Conservation (phyloP, 2,888 invertebrate species). For the Pogonocherus hispidulus region DNA sequence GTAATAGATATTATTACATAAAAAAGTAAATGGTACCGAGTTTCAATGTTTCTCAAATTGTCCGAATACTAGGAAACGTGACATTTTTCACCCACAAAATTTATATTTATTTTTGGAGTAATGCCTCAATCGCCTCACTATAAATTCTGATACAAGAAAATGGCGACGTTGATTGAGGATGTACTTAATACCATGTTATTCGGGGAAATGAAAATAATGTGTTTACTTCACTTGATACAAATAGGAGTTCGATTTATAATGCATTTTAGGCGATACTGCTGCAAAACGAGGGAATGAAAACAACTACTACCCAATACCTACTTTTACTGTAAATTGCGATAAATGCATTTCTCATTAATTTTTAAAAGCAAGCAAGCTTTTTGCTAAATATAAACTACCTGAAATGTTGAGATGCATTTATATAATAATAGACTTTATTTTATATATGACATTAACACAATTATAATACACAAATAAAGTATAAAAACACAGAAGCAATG, state of each 20-base stretch:
- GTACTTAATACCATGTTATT: constrained; percentile 27
- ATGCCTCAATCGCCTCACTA: not conserved
- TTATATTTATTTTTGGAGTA: not conserved
- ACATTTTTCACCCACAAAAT: not conserved
- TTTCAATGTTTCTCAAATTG: not conserved
- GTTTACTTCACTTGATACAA: constrained; percentile 35
- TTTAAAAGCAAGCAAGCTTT: too few species aligned
- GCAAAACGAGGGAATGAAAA: constrained; percentile 18
- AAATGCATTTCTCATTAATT: constrained; percentile 4
- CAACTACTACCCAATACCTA: constrained; percentile 19
- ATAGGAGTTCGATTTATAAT: constrained; percentile 31
- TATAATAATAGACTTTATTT: too few species aligned
- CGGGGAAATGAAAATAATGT: constrained; percentile 34
- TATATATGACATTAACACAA: too few species aligned
- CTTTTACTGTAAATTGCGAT: not conserved
- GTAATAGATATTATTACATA: too few species aligned
- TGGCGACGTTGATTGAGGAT: constrained; percentile 23
- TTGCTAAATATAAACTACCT: too few species aligned
- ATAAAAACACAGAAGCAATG: too few species aligned
- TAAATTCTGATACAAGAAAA: constrained; percentile 24
- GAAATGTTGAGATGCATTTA: too few species aligned
- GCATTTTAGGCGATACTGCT: constrained; percentile 8
- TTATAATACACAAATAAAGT: too few species aligned
- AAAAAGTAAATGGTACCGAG: too few species aligned
- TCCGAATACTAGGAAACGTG: not conserved